A percentile compares a stretch with the other conserved stretches of the same genome.
phyloP scores from a whole-genome alignment of 2,113 vertebrate genomes.

The Microtus oregoni region DNA sequence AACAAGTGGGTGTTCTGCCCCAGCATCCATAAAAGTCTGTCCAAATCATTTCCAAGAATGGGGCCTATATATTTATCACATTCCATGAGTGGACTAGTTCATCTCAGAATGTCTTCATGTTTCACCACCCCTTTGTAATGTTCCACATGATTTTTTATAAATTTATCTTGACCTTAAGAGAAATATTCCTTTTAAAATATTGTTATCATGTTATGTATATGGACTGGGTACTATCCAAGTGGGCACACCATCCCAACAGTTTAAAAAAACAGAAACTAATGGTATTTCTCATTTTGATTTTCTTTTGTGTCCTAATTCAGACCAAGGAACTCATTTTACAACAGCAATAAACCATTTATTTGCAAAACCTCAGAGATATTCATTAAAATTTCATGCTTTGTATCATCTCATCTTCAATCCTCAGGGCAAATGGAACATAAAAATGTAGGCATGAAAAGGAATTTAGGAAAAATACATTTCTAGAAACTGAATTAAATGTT shows the following conservation, averaged over 20 bases:
- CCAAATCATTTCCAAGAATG: not conserved
- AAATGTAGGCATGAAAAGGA: not conserved
- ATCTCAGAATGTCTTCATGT: not conserved
- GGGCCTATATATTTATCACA: not conserved
- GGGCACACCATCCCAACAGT: not conserved
- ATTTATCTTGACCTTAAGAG: not conserved
- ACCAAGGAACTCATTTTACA: not conserved
- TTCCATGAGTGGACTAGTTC: not conserved
- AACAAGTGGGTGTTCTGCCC: not conserved
- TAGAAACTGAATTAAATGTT: not conserved
- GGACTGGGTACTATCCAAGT: not conserved
- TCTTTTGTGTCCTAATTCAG: not conserved
- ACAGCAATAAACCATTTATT: constrained; percentile 3
- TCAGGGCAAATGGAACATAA: not conserved
- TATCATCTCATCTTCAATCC: not conserved
- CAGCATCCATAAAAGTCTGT: not conserved
- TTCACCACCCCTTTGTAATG: rapidly evolving
- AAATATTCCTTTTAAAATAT: not conserved
- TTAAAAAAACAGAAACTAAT: not conserved
- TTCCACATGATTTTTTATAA: not conserved
- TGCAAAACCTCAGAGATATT: not conserved
- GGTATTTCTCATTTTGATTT: not conserved
- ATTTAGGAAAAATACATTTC: not conserved
- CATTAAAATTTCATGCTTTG: constrained; percentile 4
- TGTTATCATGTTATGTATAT: not conserved